Percentiles rank a stretch among this genome's conserved stretches.
Evolutionary conservation across 2,113 vertebrate genomes (phyloP).

Genomic region (Peromyscus californicus): DNA sequence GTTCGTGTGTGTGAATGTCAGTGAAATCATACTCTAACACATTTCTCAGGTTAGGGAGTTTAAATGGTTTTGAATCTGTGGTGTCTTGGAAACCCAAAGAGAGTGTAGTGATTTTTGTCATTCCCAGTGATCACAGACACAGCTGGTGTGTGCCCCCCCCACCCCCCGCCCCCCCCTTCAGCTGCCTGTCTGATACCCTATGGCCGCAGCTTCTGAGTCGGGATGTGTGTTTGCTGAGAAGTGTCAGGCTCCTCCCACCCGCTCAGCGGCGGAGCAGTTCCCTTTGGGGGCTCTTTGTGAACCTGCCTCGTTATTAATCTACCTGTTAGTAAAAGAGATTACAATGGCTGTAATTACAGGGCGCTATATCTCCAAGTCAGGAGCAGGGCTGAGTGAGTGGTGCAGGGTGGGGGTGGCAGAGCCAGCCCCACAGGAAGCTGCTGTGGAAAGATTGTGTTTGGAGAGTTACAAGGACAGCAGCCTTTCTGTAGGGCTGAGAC

Average conservation of each 20-base stretch:
- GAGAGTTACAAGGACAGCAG: not conserved
- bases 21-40: not conserved
- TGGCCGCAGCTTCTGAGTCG: not conserved
- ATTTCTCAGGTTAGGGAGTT: not conserved
- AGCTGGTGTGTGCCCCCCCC: not conserved
- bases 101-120: not conserved
- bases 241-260: constrained; percentile 30
- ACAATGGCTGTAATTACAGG: constrained; percentile 82
- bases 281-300: constrained; percentile 80
- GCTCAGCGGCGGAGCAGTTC: constrained; percentile 65
- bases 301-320: constrained; percentile 83
- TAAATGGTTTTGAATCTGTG: not conserved
- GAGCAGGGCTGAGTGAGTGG: constrained; percentile 57
- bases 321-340: constrained; percentile 85
- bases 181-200: not conserved
- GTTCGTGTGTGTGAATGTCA: not conserved
- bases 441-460: constrained; percentile 67
- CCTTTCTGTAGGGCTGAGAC: not conserved
- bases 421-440: constrained; percentile 69
- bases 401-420: constrained; percentile 45
- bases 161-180: too few species aligned
- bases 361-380: constrained; percentile 61
- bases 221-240: not conserved
- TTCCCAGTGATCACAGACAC: not conserved
- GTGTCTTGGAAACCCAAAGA: not conserved